Evolutionary conservation across 2,888 invertebrate genomes (phyloP).

Genomic region (Papilio gigon): DNA sequence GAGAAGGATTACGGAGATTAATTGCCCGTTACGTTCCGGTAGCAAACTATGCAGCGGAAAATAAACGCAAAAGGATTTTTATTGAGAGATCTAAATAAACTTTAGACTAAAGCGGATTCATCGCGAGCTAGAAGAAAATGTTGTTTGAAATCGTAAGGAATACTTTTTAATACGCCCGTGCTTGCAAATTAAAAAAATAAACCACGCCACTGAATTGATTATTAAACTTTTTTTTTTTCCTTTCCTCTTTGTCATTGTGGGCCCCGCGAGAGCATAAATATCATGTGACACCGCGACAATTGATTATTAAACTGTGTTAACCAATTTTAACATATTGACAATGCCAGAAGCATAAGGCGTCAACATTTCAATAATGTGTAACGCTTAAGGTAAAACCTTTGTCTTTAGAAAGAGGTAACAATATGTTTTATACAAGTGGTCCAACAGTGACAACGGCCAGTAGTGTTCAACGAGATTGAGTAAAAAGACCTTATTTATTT

Average conservation of each 20-base stretch:
- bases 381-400: too few relatives aligned
- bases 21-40: not conserved
- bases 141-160: not conserved
- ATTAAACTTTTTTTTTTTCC: too few relatives aligned
- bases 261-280: too few relatives aligned
- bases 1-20: slow-evolving; percentile 16
- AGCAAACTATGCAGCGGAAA: not conserved
- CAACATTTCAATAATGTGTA: not conserved
- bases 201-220: too few relatives aligned
- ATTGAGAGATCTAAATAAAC: not conserved
- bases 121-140: not conserved
- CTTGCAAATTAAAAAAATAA: not conserved
- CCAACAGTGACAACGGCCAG: not conserved
- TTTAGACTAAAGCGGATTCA: not conserved
- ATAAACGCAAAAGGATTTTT: not conserved
- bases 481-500: slow-evolving; percentile 1
- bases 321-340: not conserved
- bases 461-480: not conserved
- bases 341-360: not conserved
- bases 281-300: too few relatives aligned
- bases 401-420: too few relatives aligned
- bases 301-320: not conserved
- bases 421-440: not conserved
- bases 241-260: too few relatives aligned
- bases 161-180: not conserved